Evolutionary conservation across 2,888 invertebrate genomes (phyloP).

Genomic region (Drosophila stalkeri): DNA sequence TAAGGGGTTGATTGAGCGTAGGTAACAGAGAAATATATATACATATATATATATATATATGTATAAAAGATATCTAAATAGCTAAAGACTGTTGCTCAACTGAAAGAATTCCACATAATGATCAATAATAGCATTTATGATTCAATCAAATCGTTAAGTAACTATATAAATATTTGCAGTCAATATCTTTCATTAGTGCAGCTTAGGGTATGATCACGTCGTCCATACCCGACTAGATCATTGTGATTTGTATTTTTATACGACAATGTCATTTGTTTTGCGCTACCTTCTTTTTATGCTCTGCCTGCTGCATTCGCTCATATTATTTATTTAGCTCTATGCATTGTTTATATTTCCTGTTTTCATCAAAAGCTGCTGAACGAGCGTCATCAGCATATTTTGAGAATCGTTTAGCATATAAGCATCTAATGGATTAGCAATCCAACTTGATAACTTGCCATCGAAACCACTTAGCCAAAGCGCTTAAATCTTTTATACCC

Average conservation of each 20-base stretch:
- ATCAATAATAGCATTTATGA: too few species aligned
- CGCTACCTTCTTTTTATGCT: constrained; percentile 37
- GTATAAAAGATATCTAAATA: too few species aligned
- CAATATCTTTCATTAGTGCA: background rate
- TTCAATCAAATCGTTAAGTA: background rate
- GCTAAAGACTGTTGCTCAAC: too few species aligned
- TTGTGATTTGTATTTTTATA: background rate
- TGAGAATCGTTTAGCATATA: constrained; percentile 49
- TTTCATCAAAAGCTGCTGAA: constrained; percentile 24
- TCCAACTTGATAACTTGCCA: constrained; percentile 59
- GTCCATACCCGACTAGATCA: background rate
- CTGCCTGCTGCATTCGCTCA: constrained; percentile 21
- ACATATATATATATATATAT: background rate
- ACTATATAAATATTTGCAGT: background rate
- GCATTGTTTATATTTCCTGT: constrained; percentile 74
- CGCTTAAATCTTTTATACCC: constrained; percentile 32
- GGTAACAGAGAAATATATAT: background rate
- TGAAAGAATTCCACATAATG: too few species aligned
- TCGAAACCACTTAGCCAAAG: constrained; percentile 53
- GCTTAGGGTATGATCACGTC: background rate
- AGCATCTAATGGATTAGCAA: constrained; percentile 59
- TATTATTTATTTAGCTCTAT: constrained; percentile 40
- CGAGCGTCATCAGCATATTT: constrained; percentile 53
- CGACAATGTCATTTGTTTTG: constrained; percentile 23
- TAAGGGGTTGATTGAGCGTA: background rate